Percentiles rank a stretch among this genome's conserved stretches.
Evolutionary conservation across 2,888 invertebrate species (phyloP).

Genomic region (Volucella bombylans): DNA sequence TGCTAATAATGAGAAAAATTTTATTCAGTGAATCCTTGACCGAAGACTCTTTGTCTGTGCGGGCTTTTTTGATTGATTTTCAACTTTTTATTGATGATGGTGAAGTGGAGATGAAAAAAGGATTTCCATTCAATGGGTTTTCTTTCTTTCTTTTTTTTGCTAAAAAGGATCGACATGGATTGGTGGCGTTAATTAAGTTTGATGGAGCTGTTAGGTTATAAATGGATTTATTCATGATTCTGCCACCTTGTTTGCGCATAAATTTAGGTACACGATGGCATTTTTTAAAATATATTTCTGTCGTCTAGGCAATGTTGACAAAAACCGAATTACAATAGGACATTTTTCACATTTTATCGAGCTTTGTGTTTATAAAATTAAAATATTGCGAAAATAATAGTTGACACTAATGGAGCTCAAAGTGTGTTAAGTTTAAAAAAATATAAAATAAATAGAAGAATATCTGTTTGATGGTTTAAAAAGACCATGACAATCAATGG

Average conservation of each 20-base stretch:
- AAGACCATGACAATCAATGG: too few species aligned
- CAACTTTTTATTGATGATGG: conserved; percentile 9
- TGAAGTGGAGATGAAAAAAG: conserved; percentile 4
- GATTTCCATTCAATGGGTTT: background rate
- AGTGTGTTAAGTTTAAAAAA: too few species aligned
- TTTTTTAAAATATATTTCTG: too few species aligned
- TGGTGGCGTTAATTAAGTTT: conserved; percentile 55
- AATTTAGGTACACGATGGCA: background rate
- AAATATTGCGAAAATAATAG: too few species aligned
- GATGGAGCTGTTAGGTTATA: conserved; percentile 22
- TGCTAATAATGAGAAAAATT: conserved; percentile 7
- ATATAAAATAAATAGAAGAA: too few species aligned
- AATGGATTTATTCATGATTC: conserved; percentile 21
- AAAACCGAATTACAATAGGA: too few species aligned
- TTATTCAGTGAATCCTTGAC: background rate
- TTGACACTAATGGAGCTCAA: too few species aligned
- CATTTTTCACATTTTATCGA: too few species aligned
- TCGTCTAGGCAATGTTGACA: too few species aligned
- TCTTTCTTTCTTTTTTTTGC: conserved; percentile 13
- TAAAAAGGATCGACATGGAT: conserved; percentile 33
- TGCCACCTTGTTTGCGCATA: background rate
- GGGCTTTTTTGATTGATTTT: conserved; percentile 26
- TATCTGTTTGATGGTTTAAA: too few species aligned
- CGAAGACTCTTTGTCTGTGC: conserved; percentile 2
- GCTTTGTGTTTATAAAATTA: too few species aligned